A percentile compares a stretch with the other conserved stretches of the same genome.
Evolutionary conservation across 2,797 vertebrate species (phyloP).

Genomic region (Ptychobarbus kaznakovi): DNA sequence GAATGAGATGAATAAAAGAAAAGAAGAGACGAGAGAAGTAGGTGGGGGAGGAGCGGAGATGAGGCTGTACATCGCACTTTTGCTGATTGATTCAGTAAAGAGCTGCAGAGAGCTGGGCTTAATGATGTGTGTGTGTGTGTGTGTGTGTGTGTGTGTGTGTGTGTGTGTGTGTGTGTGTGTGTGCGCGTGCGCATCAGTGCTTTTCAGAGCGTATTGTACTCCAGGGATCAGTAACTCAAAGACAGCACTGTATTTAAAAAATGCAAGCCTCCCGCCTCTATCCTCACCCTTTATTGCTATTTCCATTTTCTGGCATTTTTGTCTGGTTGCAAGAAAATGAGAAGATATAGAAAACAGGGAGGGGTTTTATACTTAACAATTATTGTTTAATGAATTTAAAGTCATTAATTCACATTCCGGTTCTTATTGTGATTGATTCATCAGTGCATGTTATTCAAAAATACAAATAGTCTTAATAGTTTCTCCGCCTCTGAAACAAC

Average conservation of each 20-base stretch:
- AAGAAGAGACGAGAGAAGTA: conserved; percentile 4
- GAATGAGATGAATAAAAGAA: conserved; percentile 59
- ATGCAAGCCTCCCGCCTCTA: neutral
- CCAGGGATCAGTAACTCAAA: conserved; percentile 44
- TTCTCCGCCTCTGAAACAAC: neutral
- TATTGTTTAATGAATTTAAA: neutral
- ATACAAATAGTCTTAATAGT: neutral
- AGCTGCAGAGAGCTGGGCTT: conserved; percentile 32
- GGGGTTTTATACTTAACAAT: neutral
- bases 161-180: conserved; percentile 23
- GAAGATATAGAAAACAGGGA: neutral
- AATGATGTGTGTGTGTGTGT: conserved; percentile 34
- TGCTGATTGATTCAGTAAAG: conserved; percentile 53
- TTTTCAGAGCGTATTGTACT: conserved; percentile 32
- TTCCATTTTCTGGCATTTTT: neutral
- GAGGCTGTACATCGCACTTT: conserved; percentile 45
- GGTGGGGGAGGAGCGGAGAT: conserved; percentile 26
- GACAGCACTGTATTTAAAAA: conserved; percentile 40
- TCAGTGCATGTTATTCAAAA: neutral
- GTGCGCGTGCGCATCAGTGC: conserved; percentile 33
- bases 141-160: conserved; percentile 35
- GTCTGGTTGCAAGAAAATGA: neutral
- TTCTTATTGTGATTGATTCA: neutral
- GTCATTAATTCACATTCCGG: neutral
- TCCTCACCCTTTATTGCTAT: conserved; percentile 16